These are phyloP conservation scores for Pantala flavescens DNA, from an alignment of 1,140 invertebrate species.

Conservation along the genomic window DNA sequence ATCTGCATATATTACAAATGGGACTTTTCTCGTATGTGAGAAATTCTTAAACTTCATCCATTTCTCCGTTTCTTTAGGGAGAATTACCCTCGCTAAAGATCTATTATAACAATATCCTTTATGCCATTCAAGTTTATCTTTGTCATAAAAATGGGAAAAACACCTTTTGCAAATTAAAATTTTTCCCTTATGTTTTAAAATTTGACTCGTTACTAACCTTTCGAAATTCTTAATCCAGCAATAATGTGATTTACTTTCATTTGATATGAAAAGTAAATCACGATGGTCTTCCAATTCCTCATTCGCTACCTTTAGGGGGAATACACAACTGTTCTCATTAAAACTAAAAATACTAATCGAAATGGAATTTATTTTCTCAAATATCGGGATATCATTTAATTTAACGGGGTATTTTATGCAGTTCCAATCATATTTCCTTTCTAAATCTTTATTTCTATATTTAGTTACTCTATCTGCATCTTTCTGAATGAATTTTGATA, in stretches of 20 bases:
- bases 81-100: not conserved
- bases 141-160: not conserved
- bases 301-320: not conserved
- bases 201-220: not conserved
- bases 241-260: not conserved
- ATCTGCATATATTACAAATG: not conserved
- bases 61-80: not conserved
- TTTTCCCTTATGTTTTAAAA: not conserved
- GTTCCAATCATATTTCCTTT: not conserved
- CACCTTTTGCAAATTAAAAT: not conserved
- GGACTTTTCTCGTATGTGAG: not conserved
- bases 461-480: not conserved
- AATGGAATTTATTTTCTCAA: not conserved
- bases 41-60: not conserved
- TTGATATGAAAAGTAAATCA: not conserved
- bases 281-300: not conserved
- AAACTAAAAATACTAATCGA: not conserved
- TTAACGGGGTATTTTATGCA: not conserved
- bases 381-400: not conserved
- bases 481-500: not conserved
- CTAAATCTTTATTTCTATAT: not conserved
- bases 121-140: not conserved
- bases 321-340: not conserved
- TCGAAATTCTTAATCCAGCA: not conserved
- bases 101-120: not conserved